Evolutionary conservation across 1,140 invertebrate genomes (phyloP), one percentile per base, ranked within the genome.

Genomic region (Cryptotermes secundus): DNA sequence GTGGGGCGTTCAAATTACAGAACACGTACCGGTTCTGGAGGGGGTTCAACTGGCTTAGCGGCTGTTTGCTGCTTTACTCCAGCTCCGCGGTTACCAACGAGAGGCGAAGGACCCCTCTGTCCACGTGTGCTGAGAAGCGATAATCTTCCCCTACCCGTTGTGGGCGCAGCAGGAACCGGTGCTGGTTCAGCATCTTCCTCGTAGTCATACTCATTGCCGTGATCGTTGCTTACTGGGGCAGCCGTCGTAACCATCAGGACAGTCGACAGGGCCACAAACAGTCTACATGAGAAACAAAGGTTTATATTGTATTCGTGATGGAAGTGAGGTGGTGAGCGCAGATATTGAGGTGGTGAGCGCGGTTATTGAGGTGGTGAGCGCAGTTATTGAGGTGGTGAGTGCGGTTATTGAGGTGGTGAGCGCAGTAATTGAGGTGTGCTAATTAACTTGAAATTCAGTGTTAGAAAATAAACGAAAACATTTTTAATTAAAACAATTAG

Each of bases 21-120:
- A 22, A 49, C 2, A 82, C 2, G n/a, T 59, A 82, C 81, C 31
- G 16, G 81, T 31, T 82, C 81, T 38, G 42, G 35, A 10, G 81
- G 81, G 4, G 49, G 83, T 49, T 83, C 83, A 3, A 34, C 31
- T 22, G n/a, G 31, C 83, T 79, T 83, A 16, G 72, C 31, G 10
- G 83, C 14, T 19, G 65, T 34, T 22, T 7, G 53, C 31, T 65
- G 53, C 26, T 72, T 72, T 6, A 59, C 36, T 19, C 26, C 34
- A 24, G 83, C 3, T 24, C 83, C 83, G 4, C 83, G 53, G 81
- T 26, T 59, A 26, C 42, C 81, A 31, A 83, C 36, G 16, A 83
- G 72, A 14, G 83, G 83, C 26, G 83, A 83, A 19, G 83, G 83
- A 34, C 59, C 83, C 34, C 83, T 42, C 83, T 42, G 38, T 34